These are phyloP conservation scores for Pseudomyrmex cubaensis DNA, from an alignment of 1,140 invertebrate genomes.

Conservation along the genomic window DNA sequence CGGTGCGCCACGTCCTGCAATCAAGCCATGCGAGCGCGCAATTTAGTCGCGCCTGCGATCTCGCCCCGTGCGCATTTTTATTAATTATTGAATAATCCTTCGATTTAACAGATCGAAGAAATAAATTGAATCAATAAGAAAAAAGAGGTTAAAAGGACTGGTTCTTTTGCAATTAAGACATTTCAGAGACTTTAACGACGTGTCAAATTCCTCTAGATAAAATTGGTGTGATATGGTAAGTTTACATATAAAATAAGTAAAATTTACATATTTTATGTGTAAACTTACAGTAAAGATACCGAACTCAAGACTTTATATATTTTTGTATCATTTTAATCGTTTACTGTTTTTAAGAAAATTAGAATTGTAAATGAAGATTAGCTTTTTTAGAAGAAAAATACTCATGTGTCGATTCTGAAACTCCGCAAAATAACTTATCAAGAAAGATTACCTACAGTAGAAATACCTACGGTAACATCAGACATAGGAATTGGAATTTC, in stretches of 20 bases:
- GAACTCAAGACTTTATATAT: too few relatives aligned
- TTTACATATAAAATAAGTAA: too few relatives aligned
- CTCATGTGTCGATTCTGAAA: background rate
- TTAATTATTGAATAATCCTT: too few relatives aligned
- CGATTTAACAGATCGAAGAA: too few relatives aligned
- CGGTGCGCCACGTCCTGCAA: conserved; percentile 82
- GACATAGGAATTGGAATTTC: background rate
- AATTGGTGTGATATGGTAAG: background rate
- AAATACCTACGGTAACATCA: background rate
- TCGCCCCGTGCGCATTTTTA: too few relatives aligned
- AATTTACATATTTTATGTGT: background rate
- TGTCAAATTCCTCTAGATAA: background rate
- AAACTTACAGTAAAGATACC: too few relatives aligned
- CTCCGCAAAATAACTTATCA: background rate
- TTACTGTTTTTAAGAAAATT: too few relatives aligned
- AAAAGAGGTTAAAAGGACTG: too few relatives aligned
- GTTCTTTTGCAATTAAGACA: background rate
- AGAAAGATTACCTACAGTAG: background rate
- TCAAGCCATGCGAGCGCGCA: conserved; percentile 32
- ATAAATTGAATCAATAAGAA: background rate
- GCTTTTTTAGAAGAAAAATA: background rate
- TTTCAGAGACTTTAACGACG: background rate
- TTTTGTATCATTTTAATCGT: too few relatives aligned
- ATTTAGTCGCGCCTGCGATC: conserved; percentile 10
- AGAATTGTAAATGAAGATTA: too few relatives aligned